Percentiles rank a stretch among this genome's conserved stretches.
phyloP scores from a whole-genome alignment of 2,888 invertebrate genomes.

The Silvanus unidentatus region DNA sequence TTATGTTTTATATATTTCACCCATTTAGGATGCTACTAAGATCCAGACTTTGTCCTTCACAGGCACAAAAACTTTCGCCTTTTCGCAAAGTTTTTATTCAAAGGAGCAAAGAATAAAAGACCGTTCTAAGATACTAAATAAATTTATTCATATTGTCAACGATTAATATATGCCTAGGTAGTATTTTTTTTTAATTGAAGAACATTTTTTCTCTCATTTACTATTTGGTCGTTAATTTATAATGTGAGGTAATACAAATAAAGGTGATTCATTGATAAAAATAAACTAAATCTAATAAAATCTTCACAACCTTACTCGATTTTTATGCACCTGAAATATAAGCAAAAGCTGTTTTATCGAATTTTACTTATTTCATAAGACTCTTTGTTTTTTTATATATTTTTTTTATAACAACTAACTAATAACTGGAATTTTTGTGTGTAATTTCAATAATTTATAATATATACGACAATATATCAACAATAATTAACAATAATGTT shows the following conservation, averaged over 20 bases:
- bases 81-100: not conserved
- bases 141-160: conserved; percentile 44
- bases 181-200: conserved; percentile 21
- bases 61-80: too few relatives aligned
- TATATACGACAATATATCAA: conserved; percentile 12
- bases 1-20: too few relatives aligned
- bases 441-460: too few relatives aligned
- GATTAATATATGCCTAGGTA: conserved; percentile 37
- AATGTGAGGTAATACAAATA: conserved; percentile 12
- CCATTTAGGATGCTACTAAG: too few relatives aligned
- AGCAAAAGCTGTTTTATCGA: conserved; percentile 20
- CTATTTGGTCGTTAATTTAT: conserved; percentile 32
- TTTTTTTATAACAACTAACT: conserved; percentile 29
- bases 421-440: conserved; percentile 19
- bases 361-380: conserved; percentile 25
- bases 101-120: not conserved
- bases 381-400: conserved; percentile 16
- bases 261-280: not conserved
- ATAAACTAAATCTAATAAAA: conserved; percentile 9
- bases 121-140: conserved; percentile 35
- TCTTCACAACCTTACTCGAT: conserved; percentile 27
- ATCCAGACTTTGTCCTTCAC: too few relatives aligned
- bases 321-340: conserved; percentile 23
- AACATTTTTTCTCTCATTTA: conserved; percentile 18
- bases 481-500: conserved; percentile 28